Evolutionary conservation across 2,113 vertebrate species (phyloP), one percentile per base, ranked within the genome.

Genomic region (Pelecanoides urinatrix): DNA sequence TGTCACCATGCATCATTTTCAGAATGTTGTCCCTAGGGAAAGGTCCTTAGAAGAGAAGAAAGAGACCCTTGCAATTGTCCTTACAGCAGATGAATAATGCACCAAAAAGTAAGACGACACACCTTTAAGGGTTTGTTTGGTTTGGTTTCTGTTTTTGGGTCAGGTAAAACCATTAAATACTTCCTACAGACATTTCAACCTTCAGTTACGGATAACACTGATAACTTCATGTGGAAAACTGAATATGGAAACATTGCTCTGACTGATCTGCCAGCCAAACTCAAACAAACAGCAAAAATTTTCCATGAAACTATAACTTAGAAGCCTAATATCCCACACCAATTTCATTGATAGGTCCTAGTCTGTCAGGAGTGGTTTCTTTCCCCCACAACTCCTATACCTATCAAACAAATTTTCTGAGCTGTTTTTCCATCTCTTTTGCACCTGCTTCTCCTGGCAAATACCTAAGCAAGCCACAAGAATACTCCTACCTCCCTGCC

Each of bases 1-100:
- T 86, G 23, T 55, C 49, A 45, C 16, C 10, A 71, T 2, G 10
- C 9, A 56, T 17, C 23, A 34, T 58, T 45, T 81, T 72, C 30
- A 71, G 14, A 70, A 66, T 0, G 0, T 0, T 40, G 47, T 38
- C 13, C 40, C 13, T 32, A n/a, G 7, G 7, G 6, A 82, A 84
- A 77, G 8, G 55, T 87, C 66, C 61, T 59, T 6, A 47, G 9
- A 72, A 45, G 16, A 86, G 17, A 27, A 34, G 13, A 56, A 25
- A 44, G 2, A 77, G 16, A 17, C 13, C 9, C 40, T 44, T 23
- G 25, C 15, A 89, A 38, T 2, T n/a, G 38, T 50, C 13, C 32
- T 45, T 89, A 11, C 9, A 78, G 49, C 1, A 53, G 32, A 30
- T 44, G 7, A 68, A 53, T 58, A 70, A 91, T 6, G 11, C 56